Percentiles rank a stretch among this genome's conserved stretches.
phyloP scores from a whole-genome alignment of 2,113 vertebrate species.

The Lycocorax pyrrhopterus region DNA sequence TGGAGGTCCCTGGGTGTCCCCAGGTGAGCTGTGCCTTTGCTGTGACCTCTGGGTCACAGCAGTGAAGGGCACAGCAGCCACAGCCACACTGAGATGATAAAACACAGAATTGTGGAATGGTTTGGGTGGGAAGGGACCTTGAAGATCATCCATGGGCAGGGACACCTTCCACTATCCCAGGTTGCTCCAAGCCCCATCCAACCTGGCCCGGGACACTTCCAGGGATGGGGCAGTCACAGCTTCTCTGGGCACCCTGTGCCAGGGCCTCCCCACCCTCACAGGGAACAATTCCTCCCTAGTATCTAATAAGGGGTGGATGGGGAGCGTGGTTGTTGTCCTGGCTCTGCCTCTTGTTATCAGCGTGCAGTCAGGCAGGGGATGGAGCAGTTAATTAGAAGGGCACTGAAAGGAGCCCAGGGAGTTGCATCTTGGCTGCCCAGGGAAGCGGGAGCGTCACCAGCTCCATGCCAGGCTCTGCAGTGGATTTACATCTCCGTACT shows the following conservation, averaged over 20 bases:
- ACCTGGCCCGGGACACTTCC: fast-evolving
- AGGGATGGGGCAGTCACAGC: not conserved
- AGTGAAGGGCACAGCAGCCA: not conserved
- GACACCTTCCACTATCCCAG: fast-evolving
- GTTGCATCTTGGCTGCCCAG: not conserved
- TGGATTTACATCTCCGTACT: not conserved
- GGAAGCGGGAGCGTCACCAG: not conserved
- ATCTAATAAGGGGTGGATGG: fast-evolving
- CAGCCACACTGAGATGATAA: not conserved
- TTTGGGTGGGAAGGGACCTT: not conserved
- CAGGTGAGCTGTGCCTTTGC: not conserved
- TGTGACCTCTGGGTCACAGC: not conserved
- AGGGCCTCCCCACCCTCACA: not conserved
- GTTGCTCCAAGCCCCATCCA: fast-evolving
- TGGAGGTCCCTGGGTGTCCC: not conserved
- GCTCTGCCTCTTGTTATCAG: not conserved
- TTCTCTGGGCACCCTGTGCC: not conserved
- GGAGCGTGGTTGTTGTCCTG: not conserved
- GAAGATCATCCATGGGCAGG: not conserved
- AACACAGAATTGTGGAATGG: not conserved
- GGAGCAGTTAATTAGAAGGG: not conserved
- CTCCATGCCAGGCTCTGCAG: not conserved
- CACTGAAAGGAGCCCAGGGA: not conserved
- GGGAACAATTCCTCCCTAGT: not conserved
- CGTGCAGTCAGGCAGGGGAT: not conserved